Evolutionary conservation across 2,113 vertebrate genomes (phyloP).

Genomic region (Campylomormyrus numenius): DNA sequence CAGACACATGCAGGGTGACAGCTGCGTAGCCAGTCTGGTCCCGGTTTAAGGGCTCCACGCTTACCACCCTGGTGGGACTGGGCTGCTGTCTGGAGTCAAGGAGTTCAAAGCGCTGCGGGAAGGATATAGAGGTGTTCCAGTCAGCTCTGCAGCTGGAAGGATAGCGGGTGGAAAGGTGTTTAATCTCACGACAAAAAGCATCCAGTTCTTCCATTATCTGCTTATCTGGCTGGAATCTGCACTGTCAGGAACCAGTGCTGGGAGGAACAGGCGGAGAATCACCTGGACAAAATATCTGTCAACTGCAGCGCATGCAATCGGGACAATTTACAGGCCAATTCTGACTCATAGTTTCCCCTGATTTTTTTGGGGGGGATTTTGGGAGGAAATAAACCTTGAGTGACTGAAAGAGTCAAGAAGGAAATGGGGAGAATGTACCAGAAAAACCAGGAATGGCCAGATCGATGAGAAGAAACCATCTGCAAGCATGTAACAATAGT

Average conservation of each 20-base stretch:
- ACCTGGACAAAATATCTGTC: not conserved
- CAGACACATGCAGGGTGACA: slow-evolving; percentile 64
- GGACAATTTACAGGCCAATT: not conserved
- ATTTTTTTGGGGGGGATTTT: not conserved
- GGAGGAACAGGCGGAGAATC: not conserved
- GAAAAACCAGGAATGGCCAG: not conserved
- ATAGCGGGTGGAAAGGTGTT: not conserved
- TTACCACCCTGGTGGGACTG: slow-evolving; percentile 52
- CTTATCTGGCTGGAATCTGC: not conserved
- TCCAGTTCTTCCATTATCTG: not conserved
- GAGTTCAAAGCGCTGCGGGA: slow-evolving; percentile 79
- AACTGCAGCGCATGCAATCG: not conserved
- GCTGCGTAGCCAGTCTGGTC: slow-evolving; percentile 52
- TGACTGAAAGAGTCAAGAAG: not conserved
- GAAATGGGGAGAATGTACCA: not conserved
- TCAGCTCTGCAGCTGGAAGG: not conserved
- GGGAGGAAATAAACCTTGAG: not conserved
- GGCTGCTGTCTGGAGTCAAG: slow-evolving; percentile 53
- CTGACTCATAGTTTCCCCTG: not conserved
- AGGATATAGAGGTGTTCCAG: not conserved
- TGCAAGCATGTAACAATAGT: not conserved
- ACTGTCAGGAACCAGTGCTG: not conserved
- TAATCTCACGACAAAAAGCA: not conserved
- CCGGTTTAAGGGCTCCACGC: slow-evolving; percentile 49
- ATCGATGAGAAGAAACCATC: not conserved